Conservation (phyloP, 2,888 invertebrate species). For the Agrotis exclamationis region DNA sequence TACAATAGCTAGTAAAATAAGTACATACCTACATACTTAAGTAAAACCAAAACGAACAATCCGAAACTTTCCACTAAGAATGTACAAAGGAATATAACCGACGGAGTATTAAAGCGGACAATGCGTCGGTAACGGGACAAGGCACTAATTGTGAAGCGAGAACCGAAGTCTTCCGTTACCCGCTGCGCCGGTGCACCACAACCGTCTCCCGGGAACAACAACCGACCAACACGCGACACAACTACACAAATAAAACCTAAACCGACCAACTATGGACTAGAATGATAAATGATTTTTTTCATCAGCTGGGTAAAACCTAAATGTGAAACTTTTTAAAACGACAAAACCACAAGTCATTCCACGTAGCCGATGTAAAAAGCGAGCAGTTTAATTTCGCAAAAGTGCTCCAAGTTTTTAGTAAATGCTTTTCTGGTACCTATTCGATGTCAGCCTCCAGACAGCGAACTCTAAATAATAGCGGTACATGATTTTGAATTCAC, state of each 20-base stretch:
- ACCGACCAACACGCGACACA: slow-evolving; percentile 41
- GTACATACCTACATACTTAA: slow-evolving; percentile 67
- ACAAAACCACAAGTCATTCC: slow-evolving; percentile 62
- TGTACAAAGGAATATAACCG: slow-evolving; percentile 86
- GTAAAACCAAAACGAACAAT: slow-evolving; percentile 76
- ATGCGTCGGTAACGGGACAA: slow-evolving; percentile 87
- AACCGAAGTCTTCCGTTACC: slow-evolving; percentile 84
- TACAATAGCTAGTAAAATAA: slow-evolving; percentile 73
- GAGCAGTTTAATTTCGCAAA: slow-evolving; percentile 73
- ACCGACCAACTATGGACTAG: slow-evolving; percentile 37
- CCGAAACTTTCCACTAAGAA: slow-evolving; percentile 82
- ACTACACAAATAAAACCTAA: slow-evolving; percentile 45
- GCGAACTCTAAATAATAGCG: slow-evolving; percentile 74
- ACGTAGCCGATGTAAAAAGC: slow-evolving; percentile 67
- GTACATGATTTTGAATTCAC: slow-evolving; percentile 73
- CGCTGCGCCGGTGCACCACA: slow-evolving; percentile 63
- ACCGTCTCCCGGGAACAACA: slow-evolving; percentile 70
- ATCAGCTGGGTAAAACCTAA: slow-evolving; percentile 42
- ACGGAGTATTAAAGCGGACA: slow-evolving; percentile 85
- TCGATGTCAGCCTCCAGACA: slow-evolving; percentile 65
- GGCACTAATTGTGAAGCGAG: slow-evolving; percentile 87
- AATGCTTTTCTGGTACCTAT: slow-evolving; percentile 68
- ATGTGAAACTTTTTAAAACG: slow-evolving; percentile 52
- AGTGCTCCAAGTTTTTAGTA: slow-evolving; percentile 67
- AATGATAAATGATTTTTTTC: slow-evolving; percentile 45